These are phyloP conservation scores for Drosophila sp. DNA, from an alignment of 1,140 invertebrate species.

Conservation along the genomic window DNA sequence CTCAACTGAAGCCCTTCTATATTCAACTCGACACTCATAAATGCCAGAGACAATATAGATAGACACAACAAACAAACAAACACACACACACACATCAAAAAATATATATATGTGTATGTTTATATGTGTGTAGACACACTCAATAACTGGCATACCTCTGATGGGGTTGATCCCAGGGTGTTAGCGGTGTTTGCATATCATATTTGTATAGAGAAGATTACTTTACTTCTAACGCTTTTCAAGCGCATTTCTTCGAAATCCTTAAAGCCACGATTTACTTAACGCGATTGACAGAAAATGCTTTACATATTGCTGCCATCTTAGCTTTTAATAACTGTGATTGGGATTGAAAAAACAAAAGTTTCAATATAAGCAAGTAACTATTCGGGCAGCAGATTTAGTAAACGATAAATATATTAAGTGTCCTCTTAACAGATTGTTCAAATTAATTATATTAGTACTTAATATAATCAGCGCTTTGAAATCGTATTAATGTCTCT, in stretches of 20 bases:
- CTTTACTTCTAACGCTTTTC: neutral
- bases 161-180: neutral
- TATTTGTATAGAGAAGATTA: neutral
- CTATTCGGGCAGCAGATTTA: too few relatives aligned
- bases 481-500: too few relatives aligned
- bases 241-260: neutral
- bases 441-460: too few relatives aligned
- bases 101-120: neutral
- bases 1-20: conserved; percentile 1
- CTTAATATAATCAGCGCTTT: too few relatives aligned
- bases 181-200: neutral
- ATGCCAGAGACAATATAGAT: conserved; percentile 26
- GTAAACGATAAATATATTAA: too few relatives aligned
- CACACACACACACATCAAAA: neutral
- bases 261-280: neutral
- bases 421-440: too few relatives aligned
- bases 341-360: too few relatives aligned
- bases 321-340: too few relatives aligned
- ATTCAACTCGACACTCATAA: conserved; percentile 27
- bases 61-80: conserved; percentile 1
- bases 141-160: conserved; percentile 7
- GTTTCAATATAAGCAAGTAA: too few relatives aligned
- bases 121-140: neutral
- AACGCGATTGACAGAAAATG: too few relatives aligned
- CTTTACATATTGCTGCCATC: too few relatives aligned